Base-by-base conservation (phyloP, 2,113 vertebrate genomes). In the Cyprinodon variegatus region DNA sequence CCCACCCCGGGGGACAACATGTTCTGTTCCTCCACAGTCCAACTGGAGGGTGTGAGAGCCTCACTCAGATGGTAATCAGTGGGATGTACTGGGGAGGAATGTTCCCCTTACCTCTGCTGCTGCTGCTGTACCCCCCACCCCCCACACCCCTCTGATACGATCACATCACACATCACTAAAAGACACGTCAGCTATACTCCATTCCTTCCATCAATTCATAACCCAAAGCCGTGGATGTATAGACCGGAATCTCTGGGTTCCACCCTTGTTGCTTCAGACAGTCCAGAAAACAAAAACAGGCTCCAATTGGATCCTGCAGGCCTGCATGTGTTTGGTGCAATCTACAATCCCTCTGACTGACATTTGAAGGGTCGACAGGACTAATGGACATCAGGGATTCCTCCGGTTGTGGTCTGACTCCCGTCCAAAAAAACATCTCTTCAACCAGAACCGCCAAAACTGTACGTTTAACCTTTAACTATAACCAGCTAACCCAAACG, bases 11-110 rank as follows among this genome's bases (percentile, higher is more conserved):
- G 73, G 74, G 71, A 88, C 77, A 88, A 67, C n/a, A 88, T 75
- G 82, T 88, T 81, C 83, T 67, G 76, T 84, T 91, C 79, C 75
- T 79, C 75, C 41, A 67, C 70, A 75, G 45, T 81, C 63, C 63
- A 70, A 57, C 82, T 65, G 60, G 41, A 76, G 67, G 70, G 67
- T 57, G 53, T 15, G 72, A 81, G 76, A 73, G 41, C 37, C 53
- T 60, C 17, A 61, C 77, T 76, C 61, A 12, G 76, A 87, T 84
- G 41, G 75, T 66, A 77, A 90, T 91, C 88, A 78, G 72, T 17
- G 13, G 12, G 68, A 50, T 46, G 68, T n/a, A 38, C 57, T 0
- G 0, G 45, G n/a, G 71, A 61, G 77, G 79, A 86, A 88, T 87
- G 87, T 70, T 70, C 57, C 59, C 73, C 78, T 77, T 84, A 79